Conservation (phyloP, 2,888 invertebrate genomes). For the Entomobrya multifasciata region DNA sequence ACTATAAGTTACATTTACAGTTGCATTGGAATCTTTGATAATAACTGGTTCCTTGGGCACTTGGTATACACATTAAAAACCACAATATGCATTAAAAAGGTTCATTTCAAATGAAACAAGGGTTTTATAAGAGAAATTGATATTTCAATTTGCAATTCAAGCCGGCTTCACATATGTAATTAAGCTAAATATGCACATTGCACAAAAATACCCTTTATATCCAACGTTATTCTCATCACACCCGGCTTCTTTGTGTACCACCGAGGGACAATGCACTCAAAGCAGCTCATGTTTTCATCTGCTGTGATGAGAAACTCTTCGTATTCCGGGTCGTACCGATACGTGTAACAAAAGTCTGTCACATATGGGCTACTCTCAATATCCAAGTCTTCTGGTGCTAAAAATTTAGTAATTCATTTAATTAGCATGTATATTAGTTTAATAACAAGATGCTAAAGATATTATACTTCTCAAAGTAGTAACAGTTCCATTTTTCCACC, state of each 20-base stretch:
- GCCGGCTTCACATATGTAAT: too few species aligned
- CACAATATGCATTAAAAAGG: neutral
- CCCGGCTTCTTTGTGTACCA: conserved; percentile 31
- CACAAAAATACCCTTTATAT: conserved; percentile 33
- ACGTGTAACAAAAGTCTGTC: conserved; percentile 29
- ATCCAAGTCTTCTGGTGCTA: conserved; percentile 17
- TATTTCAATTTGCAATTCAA: too few species aligned
- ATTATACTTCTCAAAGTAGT: conserved; percentile 3
- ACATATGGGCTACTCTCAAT: neutral
- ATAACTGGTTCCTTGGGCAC: conserved; percentile 44
- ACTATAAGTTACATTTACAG: conserved; percentile 12
- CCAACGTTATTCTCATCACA: neutral
- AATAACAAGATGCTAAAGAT: too few species aligned
- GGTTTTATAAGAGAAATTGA: too few species aligned
- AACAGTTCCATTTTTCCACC: conserved; percentile 37
- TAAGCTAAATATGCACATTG: neutral
- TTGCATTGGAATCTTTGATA: neutral
- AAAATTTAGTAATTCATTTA: neutral
- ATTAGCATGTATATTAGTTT: too few species aligned
- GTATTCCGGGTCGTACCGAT: conserved; percentile 1
- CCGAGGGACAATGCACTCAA: conserved; percentile 54
- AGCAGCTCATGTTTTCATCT: conserved; percentile 31
- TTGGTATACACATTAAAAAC: neutral
- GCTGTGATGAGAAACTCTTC: conserved; percentile 22
- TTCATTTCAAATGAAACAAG: too few species aligned